Evolutionary conservation across 1,140 invertebrate genomes (phyloP).

Genomic region (Pentalonia nigronervosa): DNA sequence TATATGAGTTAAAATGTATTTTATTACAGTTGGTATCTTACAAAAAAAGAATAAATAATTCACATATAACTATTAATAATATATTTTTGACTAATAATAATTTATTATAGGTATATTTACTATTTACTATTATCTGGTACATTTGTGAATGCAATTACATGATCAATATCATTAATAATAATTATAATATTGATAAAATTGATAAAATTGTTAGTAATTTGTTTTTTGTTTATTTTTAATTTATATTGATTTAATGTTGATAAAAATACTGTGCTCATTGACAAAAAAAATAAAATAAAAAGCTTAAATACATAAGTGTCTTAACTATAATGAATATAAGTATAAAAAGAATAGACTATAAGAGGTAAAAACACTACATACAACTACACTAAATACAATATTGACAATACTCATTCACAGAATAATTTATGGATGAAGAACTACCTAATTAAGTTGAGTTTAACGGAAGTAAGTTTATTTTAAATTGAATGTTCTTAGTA

Average conservation of each 20-base stretch:
- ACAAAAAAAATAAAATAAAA: neutral
- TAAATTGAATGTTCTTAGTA: neutral
- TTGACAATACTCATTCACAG: neutral
- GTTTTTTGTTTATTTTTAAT: no score
- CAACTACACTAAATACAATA: neutral
- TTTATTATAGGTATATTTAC: neutral
- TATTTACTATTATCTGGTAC: neutral
- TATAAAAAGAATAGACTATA: neutral
- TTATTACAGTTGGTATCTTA: no score
- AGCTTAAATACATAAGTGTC: neutral
- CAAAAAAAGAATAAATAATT: no score
- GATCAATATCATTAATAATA: neutral
- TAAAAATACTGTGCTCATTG: neutral
- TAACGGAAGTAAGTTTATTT: no score
- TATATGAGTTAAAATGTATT: no score
- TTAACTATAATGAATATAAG: neutral
- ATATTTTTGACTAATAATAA: neutral
- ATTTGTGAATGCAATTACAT: neutral
- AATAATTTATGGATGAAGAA: neutral
- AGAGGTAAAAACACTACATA: neutral
- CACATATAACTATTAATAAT: no score
- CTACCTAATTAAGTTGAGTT: neutral
- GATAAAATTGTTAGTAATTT: neutral
- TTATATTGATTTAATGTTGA: neutral
- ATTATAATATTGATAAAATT: neutral